phyloP scores from a whole-genome alignment of 2,113 vertebrate genomes.

The Xiphorhynchus elegans region DNA sequence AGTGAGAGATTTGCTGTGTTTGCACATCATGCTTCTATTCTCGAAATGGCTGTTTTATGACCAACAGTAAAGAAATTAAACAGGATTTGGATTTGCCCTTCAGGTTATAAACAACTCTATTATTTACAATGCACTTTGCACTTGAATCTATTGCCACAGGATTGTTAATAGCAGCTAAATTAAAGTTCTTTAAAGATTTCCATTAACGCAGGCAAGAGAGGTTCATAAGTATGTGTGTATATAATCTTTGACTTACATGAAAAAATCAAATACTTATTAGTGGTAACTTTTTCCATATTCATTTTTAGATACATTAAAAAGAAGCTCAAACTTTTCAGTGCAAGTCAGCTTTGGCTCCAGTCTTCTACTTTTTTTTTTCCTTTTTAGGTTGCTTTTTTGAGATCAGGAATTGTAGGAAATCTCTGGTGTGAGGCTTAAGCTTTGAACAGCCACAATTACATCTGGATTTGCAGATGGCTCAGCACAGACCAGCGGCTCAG shows the following conservation, averaged over 20 bases:
- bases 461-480: background rate
- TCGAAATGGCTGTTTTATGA: background rate
- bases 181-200: conserved; percentile 30
- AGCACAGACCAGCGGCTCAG: background rate
- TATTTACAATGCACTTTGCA: background rate
- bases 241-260: background rate
- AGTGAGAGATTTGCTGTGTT: background rate
- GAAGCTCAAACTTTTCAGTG: background rate
- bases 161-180: conserved; percentile 7
- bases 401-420: background rate
- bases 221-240: background rate
- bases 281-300: background rate
- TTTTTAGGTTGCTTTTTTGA: background rate
- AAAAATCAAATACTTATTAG: background rate
- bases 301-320: background rate
- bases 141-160: background rate
- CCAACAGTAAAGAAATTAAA: background rate
- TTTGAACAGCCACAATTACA: background rate
- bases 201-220: conserved; percentile 1
- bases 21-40: background rate
- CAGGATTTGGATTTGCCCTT: conserved; percentile 36
- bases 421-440: background rate
- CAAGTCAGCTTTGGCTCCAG: background rate
- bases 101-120: conserved; percentile 42
- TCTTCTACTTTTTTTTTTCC: background rate